Conservation (phyloP, 1,140 invertebrate genomes). For the Microplitis demolitor region DNA sequence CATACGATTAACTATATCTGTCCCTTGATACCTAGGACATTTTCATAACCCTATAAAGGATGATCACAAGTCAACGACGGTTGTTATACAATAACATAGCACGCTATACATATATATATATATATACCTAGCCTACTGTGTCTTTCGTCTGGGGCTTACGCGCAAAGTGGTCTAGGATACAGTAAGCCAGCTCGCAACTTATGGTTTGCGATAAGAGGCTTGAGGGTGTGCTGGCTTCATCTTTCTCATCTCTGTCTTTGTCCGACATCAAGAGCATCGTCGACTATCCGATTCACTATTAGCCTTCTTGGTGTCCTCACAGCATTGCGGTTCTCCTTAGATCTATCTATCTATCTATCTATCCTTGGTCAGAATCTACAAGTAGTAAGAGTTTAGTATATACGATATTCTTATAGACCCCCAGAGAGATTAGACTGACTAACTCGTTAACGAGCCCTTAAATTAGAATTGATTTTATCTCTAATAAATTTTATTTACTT, state of each 20-base stretch:
- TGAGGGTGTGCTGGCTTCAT: background rate
- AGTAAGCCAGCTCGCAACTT: slow-evolving; percentile 1
- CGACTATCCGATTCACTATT: background rate
- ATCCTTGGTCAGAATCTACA: background rate
- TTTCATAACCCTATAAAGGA: too few species aligned
- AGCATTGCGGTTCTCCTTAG: background rate
- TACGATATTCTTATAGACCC: background rate
- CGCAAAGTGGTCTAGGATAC: background rate
- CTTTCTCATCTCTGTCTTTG: background rate
- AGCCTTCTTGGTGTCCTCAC: background rate
- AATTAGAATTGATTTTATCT: slow-evolving; percentile 22
- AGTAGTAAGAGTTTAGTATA: background rate
- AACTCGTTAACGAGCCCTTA: slow-evolving; percentile 18
- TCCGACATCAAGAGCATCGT: background rate
- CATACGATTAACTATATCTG: too few species aligned
- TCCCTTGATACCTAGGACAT: too few species aligned
- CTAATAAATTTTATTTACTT: background rate
- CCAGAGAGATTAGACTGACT: slow-evolving; percentile 6
- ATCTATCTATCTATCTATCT: background rate
- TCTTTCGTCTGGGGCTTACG: slow-evolving; percentile 12
- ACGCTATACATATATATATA: background rate
- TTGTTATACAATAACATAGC: too few species aligned
- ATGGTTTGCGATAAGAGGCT: slow-evolving; percentile 14
- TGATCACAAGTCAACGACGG: too few species aligned
- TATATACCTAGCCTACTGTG: slow-evolving; percentile 11